A percentile compares a stretch with the other conserved stretches of the same genome.
Evolutionary conservation across 2,113 vertebrate genomes (phyloP).

Genomic region (Thinocorus orbignyianus): DNA sequence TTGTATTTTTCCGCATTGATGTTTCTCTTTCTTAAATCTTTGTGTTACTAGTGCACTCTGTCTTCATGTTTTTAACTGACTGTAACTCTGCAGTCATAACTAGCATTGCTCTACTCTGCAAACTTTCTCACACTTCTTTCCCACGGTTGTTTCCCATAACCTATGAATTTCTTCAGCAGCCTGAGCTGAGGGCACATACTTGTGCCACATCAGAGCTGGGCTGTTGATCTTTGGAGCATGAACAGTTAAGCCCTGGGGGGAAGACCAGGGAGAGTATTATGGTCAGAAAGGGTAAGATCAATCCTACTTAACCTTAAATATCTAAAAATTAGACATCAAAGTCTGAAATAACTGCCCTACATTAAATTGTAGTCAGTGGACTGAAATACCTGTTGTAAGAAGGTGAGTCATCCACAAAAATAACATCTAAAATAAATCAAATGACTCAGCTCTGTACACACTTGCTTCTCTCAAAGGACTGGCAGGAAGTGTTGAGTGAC

Average conservation of each 20-base stretch:
- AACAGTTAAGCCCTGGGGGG: not conserved
- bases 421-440: slow-evolving; percentile 1
- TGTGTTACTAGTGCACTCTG: not conserved
- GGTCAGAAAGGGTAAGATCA: not conserved
- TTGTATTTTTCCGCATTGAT: not conserved
- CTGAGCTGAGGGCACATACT: not conserved
- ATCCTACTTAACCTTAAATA: not conserved
- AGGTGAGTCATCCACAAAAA: not conserved
- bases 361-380: not conserved
- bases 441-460: not conserved
- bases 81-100: not conserved
- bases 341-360: not conserved
- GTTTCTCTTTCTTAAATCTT: not conserved
- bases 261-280: not conserved
- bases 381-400: not conserved
- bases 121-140: not conserved
- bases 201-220: not conserved
- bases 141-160: not conserved
- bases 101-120: not conserved
- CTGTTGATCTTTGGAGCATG: not conserved
- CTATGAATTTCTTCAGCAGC: not conserved
- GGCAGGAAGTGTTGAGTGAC: not conserved
- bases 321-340: not conserved
- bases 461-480: not conserved
- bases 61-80: not conserved